Evolutionary conservation across 2,888 invertebrate genomes (phyloP).

Genomic region (Drosophila mulleri): DNA sequence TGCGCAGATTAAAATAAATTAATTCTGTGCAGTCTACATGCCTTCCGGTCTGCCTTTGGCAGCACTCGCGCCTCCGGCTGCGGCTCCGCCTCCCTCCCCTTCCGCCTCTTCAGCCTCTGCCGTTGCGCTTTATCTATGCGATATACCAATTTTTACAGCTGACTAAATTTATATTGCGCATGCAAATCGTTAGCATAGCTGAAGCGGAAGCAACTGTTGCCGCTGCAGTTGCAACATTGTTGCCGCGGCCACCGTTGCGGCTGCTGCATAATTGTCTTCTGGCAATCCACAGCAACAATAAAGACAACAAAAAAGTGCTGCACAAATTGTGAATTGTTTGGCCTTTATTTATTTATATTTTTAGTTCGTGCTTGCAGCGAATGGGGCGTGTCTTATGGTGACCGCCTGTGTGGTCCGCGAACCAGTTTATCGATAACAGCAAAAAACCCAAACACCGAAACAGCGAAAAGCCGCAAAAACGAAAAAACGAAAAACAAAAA

Average conservation of each 20-base stretch:
- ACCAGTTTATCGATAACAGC: slow-evolving; percentile 64
- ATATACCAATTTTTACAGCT: slow-evolving; percentile 60
- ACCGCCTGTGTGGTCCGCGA: slow-evolving; percentile 59
- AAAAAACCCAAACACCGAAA: neutral
- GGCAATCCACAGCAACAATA: slow-evolving; percentile 33
- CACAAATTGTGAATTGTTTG: slow-evolving; percentile 58
- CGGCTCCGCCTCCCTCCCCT: no score
- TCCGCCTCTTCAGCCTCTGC: no score
- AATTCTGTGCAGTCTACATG: slow-evolving; percentile 38
- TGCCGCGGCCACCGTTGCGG: slow-evolving; percentile 27
- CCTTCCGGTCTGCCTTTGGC: slow-evolving; percentile 35
- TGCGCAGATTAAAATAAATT: slow-evolving; percentile 37
- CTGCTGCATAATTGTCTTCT: slow-evolving; percentile 58
- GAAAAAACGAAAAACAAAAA: neutral
- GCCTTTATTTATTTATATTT: slow-evolving; percentile 14
- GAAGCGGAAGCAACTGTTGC: slow-evolving; percentile 31
- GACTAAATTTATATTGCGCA: slow-evolving; percentile 70
- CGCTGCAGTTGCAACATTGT: slow-evolving; percentile 59
- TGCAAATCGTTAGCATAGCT: slow-evolving; percentile 49
- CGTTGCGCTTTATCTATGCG: slow-evolving; percentile 5
- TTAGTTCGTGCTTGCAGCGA: slow-evolving; percentile 33
- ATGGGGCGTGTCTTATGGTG: slow-evolving; percentile 57
- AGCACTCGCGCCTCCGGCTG: neutral
- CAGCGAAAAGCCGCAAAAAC: neutral
- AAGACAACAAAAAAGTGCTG: slow-evolving; percentile 7